Conservation (phyloP, 2,888 invertebrate species). For the Nemoura dubitans region DNA sequence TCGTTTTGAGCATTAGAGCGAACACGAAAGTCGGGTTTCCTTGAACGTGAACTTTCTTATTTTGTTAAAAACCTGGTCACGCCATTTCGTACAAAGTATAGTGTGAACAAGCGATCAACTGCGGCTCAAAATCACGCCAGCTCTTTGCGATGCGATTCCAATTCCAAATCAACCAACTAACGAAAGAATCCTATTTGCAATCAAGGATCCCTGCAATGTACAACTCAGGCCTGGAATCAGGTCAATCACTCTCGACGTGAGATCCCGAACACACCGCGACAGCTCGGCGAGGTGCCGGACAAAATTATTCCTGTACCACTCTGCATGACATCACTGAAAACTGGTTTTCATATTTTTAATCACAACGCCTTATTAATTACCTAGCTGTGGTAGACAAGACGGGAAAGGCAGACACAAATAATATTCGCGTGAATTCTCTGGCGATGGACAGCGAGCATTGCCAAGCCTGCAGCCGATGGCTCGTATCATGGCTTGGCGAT, state of each 20-base stretch:
- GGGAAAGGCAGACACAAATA: background rate
- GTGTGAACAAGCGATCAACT: background rate
- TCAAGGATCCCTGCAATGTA: too few relatives aligned
- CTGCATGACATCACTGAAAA: conserved; percentile 13
- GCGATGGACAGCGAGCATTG: background rate
- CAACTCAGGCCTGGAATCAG: background rate
- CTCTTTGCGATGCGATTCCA: background rate
- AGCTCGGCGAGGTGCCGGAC: background rate
- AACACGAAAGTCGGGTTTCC: background rate
- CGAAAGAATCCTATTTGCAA: background rate
- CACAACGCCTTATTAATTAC: conserved; percentile 37
- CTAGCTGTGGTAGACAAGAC: background rate
- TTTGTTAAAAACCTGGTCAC: background rate
- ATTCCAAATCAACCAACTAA: too few relatives aligned
- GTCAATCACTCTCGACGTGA: background rate
- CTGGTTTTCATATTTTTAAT: conserved; percentile 36
- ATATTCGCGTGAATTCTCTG: background rate
- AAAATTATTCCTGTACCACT: background rate
- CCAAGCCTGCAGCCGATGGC: background rate
- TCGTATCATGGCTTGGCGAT: background rate
- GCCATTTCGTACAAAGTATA: background rate
- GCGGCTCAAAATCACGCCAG: background rate
- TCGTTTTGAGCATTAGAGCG: background rate
- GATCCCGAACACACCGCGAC: background rate
- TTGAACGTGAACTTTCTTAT: background rate